Percentiles rank a stretch among this genome's conserved stretches.
phyloP scores from a whole-genome alignment of 2,113 vertebrate genomes.

The Balaeniceps rex region DNA sequence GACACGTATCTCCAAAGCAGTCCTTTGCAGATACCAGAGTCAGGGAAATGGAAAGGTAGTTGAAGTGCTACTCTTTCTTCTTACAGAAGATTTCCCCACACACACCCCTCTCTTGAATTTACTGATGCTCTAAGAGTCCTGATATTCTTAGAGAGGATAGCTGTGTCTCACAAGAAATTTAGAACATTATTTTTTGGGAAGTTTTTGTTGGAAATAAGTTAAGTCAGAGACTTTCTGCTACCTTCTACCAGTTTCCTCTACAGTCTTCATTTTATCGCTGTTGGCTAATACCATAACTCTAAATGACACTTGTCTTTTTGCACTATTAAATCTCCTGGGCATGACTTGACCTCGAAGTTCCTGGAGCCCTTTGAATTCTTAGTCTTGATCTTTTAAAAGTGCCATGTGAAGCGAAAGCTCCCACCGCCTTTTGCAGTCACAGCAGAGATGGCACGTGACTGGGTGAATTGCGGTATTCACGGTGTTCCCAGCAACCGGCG shows the following conservation, averaged over 20 bases:
- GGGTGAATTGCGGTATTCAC: background rate
- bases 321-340: background rate
- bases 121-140: background rate
- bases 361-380: background rate
- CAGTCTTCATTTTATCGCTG: background rate
- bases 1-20: background rate
- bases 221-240: background rate
- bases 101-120: background rate
- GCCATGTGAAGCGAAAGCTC: background rate
- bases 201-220: background rate
- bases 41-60: background rate
- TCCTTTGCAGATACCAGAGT: fast-evolving
- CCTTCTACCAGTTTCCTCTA: background rate
- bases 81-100: too few relatives aligned
- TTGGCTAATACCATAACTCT: background rate
- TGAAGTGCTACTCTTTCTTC: background rate
- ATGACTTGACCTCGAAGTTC: background rate
- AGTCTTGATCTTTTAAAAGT: background rate
- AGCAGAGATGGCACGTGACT: background rate
- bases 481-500: background rate
- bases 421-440: background rate
- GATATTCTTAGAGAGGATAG: background rate
- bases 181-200: background rate
- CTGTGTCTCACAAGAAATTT: background rate
- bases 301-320: background rate